Evolutionary conservation across 2,113 vertebrate species (phyloP).

Genomic region (Silurus asotus): DNA sequence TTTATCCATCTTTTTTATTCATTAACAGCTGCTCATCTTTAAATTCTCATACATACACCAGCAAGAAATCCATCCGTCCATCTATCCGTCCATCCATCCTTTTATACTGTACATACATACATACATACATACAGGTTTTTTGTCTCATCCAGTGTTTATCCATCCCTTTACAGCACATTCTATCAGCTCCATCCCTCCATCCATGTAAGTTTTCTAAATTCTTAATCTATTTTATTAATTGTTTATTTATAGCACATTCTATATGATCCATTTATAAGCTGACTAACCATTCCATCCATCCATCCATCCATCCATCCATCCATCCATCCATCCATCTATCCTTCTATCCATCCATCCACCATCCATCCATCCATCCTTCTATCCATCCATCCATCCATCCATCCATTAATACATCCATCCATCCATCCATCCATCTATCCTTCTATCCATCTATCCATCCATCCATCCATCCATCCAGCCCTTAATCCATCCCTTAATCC

Average conservation of each 20-base stretch:
- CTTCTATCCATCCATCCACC: too few relatives aligned
- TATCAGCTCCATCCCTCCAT: neutral
- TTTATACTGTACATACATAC: neutral
- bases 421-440: neutral
- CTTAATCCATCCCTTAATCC: neutral
- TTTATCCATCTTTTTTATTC: neutral
- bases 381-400: neutral
- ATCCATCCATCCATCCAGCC: neutral
- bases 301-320: too few relatives aligned
- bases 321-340: too few relatives aligned
- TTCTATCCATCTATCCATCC: too few relatives aligned
- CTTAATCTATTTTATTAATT: too few relatives aligned
- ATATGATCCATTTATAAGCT: too few relatives aligned
- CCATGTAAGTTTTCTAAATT: neutral
- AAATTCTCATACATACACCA: neutral
- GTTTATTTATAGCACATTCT: too few relatives aligned
- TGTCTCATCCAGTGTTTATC: neutral
- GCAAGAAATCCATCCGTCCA: neutral
- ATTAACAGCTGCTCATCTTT: neutral
- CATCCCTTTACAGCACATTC: neutral
- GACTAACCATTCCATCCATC: too few relatives aligned
- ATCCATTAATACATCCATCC: neutral
- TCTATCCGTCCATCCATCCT: neutral
- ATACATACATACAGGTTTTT: neutral
- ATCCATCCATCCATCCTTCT: neutral